phyloP scores from a whole-genome alignment of 2,797 vertebrate genomes.

The Adelosebastes latens region DNA sequence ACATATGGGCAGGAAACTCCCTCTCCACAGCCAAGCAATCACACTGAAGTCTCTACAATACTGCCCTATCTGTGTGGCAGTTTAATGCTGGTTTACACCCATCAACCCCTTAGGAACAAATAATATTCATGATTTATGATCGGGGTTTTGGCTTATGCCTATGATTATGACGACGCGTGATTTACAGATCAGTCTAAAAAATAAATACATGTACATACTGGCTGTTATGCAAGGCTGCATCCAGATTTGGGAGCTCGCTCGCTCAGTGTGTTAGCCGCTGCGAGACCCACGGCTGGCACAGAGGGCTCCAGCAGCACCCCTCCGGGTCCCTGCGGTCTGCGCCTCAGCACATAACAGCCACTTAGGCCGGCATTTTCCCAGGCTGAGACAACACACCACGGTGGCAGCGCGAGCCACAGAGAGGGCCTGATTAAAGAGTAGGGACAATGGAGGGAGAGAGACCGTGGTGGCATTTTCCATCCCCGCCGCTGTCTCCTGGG shows the following conservation, averaged over 20 bases:
- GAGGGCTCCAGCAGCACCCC: slow-evolving; percentile 74
- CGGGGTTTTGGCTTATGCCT: slow-evolving; percentile 42
- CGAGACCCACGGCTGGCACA: slow-evolving; percentile 74
- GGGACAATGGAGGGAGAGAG: slow-evolving; percentile 83
- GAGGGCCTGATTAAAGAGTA: slow-evolving; percentile 85
- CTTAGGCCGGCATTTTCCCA: slow-evolving; percentile 85
- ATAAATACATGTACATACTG: slow-evolving; percentile 56
- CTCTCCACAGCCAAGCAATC: slow-evolving; percentile 52
- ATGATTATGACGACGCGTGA: slow-evolving; percentile 64
- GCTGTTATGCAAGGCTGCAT: slow-evolving; percentile 61
- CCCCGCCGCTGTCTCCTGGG: slow-evolving; percentile 77
- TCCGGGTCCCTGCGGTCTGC: slow-evolving; percentile 75
- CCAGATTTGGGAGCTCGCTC: slow-evolving; percentile 62
- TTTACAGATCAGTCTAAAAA: slow-evolving; percentile 56
- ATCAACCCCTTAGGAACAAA: slow-evolving; percentile 48
- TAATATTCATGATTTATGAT: slow-evolving; percentile 62
- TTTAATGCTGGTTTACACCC: slow-evolving; percentile 53
- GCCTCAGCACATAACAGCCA: slow-evolving; percentile 76
- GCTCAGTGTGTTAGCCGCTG: slow-evolving; percentile 72
- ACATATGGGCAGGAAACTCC: slow-evolving; percentile 69
- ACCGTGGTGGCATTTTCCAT: slow-evolving; percentile 83
- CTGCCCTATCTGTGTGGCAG: slow-evolving; percentile 41
- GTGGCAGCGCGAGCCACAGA: slow-evolving; percentile 81
- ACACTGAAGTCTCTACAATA: slow-evolving; percentile 30
- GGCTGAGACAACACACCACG: slow-evolving; percentile 83